Percentiles rank a stretch among this genome's conserved stretches.
phyloP scores from a whole-genome alignment of 2,888 invertebrate genomes.

The Pollenia labialis region DNA sequence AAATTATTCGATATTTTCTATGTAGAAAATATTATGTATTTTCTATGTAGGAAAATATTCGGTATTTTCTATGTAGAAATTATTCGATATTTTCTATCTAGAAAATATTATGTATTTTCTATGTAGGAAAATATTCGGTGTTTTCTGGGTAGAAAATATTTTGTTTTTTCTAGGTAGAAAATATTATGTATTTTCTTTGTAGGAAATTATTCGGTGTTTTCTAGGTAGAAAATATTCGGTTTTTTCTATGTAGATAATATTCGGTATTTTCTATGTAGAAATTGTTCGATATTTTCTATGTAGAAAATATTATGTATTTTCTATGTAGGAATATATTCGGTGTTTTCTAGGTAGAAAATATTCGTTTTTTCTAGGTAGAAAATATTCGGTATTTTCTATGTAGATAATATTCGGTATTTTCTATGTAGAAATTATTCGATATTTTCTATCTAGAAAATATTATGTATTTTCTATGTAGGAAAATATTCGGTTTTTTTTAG shows the following conservation, averaged over 20 bases:
- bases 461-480: not conserved
- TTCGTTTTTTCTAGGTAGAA: constrained; percentile 15
- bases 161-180: constrained; percentile 16
- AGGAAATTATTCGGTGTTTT: not conserved
- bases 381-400: constrained; percentile 1
- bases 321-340: constrained; percentile 12
- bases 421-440: constrained; percentile 14
- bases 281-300: constrained; percentile 12
- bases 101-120: not conserved
- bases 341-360: constrained; percentile 11
- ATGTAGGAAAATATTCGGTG: constrained; percentile 3
- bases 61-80: constrained; percentile 10
- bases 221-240: not conserved
- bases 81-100: not conserved
- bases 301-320: constrained; percentile 33
- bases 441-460: not conserved
- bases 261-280: constrained; percentile 5
- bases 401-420: not conserved
- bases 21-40: not conserved
- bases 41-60: constrained; percentile 16
- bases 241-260: constrained; percentile 22
- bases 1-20: not conserved
- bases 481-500: not conserved
- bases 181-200: not conserved
- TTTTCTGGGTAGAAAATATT: constrained; percentile 24